Base-by-base conservation (phyloP, 2,888 invertebrate genomes). In the Dendrolimus pini region DNA sequence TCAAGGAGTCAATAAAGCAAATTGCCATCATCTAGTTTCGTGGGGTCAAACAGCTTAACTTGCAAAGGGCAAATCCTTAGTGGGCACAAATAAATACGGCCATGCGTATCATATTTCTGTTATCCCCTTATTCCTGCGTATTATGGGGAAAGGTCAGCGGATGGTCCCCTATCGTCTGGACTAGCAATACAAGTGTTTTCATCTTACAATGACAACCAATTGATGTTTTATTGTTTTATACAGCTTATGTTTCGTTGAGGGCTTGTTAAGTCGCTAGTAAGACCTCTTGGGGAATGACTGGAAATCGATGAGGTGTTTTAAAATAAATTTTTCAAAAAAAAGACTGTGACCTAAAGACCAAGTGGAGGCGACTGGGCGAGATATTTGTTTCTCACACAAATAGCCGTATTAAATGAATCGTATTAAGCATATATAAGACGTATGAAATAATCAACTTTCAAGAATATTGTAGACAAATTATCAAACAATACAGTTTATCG, bases 81-180 rank as follows among this genome's bases (percentile, higher is more conserved):
- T 81, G 82, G 77, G 80, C 88, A 89, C 83, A 89, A 89, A 89
- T 89, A 88, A 89, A 86, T 85, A 82, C 84, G 83, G 72, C 68
- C 65, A 65, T 74, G 75, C 79, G 75, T 81, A 87, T 89, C 85
- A 87, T 87, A 87, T 87, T 88, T 85, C 79, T 77, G 70, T 89
- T 83, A 89, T 89, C 89, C 85, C 75, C 66, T 89, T 83, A 89
- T 89, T 89, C 85, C 75, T 66, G 72, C 74, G 82, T 69, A 82
- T 83, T 82, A 84, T 75, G 78, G 74, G 78, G 80, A 78, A 82
- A 89, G 90, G 90, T 90, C 90, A 89, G 84, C n/a, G 14, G 52
- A 41, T 54, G 13, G 41, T 41, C 54, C 41, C 30, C 47, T 53
- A 41, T 10, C 52, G 54, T 9, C 56, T 41, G 56, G 52, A 14